Percentiles rank a stretch among this genome's conserved stretches.
Evolutionary conservation across 2,888 invertebrate genomes (phyloP).

Genomic region (Chalcosyrphus nemorum): DNA sequence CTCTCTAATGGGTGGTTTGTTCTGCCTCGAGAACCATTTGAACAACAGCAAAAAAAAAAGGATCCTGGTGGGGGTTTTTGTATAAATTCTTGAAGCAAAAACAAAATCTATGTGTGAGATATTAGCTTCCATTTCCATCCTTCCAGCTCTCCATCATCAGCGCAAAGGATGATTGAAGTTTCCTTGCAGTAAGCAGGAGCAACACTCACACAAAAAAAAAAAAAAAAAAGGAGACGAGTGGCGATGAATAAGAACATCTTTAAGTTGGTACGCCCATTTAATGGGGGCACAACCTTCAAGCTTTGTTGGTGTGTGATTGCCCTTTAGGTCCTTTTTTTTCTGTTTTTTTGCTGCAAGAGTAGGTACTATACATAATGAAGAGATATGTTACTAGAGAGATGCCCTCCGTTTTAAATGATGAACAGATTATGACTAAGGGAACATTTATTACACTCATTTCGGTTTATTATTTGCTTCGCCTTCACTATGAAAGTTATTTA

Average conservation of each 20-base stretch:
- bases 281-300: conserved; percentile 24
- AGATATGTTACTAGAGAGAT: conserved; percentile 1
- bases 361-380: conserved; percentile 20
- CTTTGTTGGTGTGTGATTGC: conserved; percentile 21
- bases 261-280: conserved; percentile 39
- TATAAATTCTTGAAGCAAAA: not conserved
- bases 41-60: not conserved
- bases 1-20: conserved; percentile 18
- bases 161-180: conserved; percentile 9
- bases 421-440: conserved; percentile 51
- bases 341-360: not conserved
- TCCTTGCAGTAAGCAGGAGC: conserved; percentile 5
- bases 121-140: conserved; percentile 42
- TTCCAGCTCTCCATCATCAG: conserved; percentile 3
- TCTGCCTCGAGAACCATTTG: conserved; percentile 1
- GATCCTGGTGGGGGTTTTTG: not conserved
- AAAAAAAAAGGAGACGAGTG: not conserved
- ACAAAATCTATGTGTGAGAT: conserved; percentile 39
- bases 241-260: conserved; percentile 16
- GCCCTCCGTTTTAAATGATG: conserved; percentile 26
- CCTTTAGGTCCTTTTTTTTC: not conserved
- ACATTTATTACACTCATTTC: conserved; percentile 56
- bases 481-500: conserved; percentile 30
- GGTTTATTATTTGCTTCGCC: no score
- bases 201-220: no score